These are phyloP conservation scores for Dermochelys coriacea DNA, from an alignment of 2,797 vertebrate species.

Conservation along the genomic window DNA sequence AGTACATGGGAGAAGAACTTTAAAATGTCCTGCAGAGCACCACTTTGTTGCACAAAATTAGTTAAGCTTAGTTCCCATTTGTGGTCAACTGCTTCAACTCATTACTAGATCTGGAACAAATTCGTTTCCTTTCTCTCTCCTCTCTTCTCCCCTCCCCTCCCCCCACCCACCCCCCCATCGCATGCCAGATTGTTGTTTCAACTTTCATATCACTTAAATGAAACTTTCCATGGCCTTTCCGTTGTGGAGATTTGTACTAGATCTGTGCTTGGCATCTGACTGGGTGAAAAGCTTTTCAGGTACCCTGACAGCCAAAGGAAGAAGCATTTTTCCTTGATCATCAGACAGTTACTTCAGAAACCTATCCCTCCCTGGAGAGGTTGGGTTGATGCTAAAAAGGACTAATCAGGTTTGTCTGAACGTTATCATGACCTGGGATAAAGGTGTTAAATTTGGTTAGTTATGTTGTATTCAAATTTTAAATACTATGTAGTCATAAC, in stretches of 20 bases:
- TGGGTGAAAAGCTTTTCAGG: not conserved
- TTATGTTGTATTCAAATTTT: not conserved
- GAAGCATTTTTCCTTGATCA: not conserved
- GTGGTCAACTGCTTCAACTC: not conserved
- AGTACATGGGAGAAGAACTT: not conserved
- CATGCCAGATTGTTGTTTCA: not conserved
- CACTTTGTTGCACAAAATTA: not conserved
- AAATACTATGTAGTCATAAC: not conserved
- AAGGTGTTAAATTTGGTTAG: not conserved
- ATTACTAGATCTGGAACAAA: not conserved
- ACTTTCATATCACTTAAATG: not conserved
- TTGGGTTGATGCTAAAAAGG: not conserved
- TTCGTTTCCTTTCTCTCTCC: not conserved
- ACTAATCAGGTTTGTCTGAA: not conserved
- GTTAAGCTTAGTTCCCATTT: not conserved
- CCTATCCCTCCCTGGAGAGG: not conserved
- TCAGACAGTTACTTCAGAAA: not conserved
- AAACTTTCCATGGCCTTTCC: not conserved
- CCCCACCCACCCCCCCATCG: too few species aligned
- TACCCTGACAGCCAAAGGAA: not conserved
- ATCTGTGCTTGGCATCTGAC: accelerated
- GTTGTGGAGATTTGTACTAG: not conserved
- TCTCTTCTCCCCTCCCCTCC: not conserved
- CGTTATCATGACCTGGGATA: not conserved
- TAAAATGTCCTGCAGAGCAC: not conserved